A percentile compares a stretch with the other conserved stretches of the same genome.
phyloP scores from a whole-genome alignment of 2,888 invertebrate genomes.

The Tubulanus polymorphus region DNA sequence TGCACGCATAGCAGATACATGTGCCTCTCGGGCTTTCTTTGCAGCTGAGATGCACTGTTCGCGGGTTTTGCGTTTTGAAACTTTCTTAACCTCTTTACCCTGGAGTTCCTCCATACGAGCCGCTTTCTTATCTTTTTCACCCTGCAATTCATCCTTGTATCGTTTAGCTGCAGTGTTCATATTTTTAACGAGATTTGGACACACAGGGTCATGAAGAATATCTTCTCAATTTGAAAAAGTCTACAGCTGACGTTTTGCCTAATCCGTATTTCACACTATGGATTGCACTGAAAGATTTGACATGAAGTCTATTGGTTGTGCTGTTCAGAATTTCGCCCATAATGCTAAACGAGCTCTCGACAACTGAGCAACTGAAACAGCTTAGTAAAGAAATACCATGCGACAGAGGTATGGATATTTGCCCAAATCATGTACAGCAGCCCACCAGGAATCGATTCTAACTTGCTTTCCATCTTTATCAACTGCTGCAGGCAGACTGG shows the following conservation, averaged over 20 bases:
- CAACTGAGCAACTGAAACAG: conserved; percentile 23
- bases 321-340: conserved; percentile 18
- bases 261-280: conserved; percentile 22
- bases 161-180: too few species aligned
- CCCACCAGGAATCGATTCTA: background rate
- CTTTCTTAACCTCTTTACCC: too few species aligned
- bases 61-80: too few species aligned
- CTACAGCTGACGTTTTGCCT: conserved; percentile 5
- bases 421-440: background rate
- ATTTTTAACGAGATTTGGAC: too few species aligned
- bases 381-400: conserved; percentile 10
- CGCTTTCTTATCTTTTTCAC: too few species aligned
- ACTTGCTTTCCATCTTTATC: background rate
- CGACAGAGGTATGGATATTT: conserved; percentile 17
- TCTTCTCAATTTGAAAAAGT: conserved; percentile 11
- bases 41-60: too few species aligned
- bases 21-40: too few species aligned
- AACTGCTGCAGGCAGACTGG: too few species aligned
- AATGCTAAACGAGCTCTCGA: conserved; percentile 22
- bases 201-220: conserved; percentile 7
- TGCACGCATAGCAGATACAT: too few species aligned
- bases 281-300: conserved; percentile 17
- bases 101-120: too few species aligned
- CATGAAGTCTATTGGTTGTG: background rate
- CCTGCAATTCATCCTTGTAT: too few species aligned